Conservation (phyloP, 2,888 invertebrate genomes). For the Tupiocoris notatus region DNA sequence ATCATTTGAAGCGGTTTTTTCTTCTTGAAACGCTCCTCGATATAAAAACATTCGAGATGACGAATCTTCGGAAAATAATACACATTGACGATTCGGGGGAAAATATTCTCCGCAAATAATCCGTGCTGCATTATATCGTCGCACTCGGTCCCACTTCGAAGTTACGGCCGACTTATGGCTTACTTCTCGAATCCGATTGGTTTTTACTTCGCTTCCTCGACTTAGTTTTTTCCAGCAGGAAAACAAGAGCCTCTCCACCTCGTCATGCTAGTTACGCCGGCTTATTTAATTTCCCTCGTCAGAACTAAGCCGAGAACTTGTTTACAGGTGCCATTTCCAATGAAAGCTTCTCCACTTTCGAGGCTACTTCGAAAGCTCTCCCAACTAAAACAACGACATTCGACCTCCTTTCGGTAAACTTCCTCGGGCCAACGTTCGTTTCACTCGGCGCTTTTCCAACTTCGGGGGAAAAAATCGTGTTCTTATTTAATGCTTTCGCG, state of each 20-base stretch:
- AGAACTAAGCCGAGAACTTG: slow-evolving; percentile 1
- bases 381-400: slow-evolving; percentile 8
- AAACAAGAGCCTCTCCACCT: too few species aligned
- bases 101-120: too few species aligned
- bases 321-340: slow-evolving; percentile 19
- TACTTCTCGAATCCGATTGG: slow-evolving; percentile 2
- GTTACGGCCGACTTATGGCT: too few species aligned
- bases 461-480: slow-evolving; percentile 6
- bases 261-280: background rate
- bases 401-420: background rate
- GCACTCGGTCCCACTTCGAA: too few species aligned
- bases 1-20: too few species aligned
- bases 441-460: background rate
- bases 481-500: background rate
- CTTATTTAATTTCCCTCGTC: slow-evolving; percentile 16
- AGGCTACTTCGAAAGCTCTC: background rate
- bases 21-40: too few species aligned
- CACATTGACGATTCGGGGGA: too few species aligned
- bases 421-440: background rate
- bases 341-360: background rate
- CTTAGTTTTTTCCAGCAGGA: slow-evolving; percentile 5
- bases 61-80: too few species aligned
- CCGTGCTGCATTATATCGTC: too few species aligned
- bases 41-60: too few species aligned
- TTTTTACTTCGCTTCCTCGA: slow-evolving; percentile 1